phyloP scores from a whole-genome alignment of 2,888 invertebrate species.

The Bhutanitis thaidina region DNA sequence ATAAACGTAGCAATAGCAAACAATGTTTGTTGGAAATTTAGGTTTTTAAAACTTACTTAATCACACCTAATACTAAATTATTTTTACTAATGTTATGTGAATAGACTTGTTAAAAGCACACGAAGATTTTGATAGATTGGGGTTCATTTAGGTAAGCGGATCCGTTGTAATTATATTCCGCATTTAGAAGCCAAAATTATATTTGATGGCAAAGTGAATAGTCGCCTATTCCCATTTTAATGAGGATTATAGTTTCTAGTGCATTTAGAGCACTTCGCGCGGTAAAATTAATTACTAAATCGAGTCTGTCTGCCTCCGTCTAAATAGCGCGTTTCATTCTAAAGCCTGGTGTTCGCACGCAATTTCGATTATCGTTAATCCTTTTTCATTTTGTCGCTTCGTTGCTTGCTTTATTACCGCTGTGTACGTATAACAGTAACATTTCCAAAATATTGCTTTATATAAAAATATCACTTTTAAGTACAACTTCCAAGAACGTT shows the following conservation, averaged over 20 bases:
- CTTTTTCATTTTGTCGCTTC: conserved; percentile 27
- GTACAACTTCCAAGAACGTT: too few relatives aligned
- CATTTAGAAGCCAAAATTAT: conserved; percentile 74
- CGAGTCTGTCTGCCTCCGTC: conserved; percentile 56
- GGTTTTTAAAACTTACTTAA: too few relatives aligned
- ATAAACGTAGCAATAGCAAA: too few relatives aligned
- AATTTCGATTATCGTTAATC: conserved; percentile 41
- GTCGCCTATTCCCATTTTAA: conserved; percentile 74
- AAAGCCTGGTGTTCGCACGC: conserved; percentile 46
- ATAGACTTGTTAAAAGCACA: not conserved
- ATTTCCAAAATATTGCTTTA: not conserved
- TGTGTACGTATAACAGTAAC: not conserved
- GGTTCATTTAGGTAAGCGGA: conserved; percentile 4
- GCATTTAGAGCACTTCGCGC: conserved; percentile 74
- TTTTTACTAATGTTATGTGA: not conserved
- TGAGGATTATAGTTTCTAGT: conserved; percentile 77
- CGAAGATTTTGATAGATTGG: not conserved
- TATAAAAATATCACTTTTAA: too few relatives aligned
- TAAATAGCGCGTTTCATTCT: conserved; percentile 53
- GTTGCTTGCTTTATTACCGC: conserved; percentile 4
- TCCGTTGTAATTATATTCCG: conserved; percentile 51
- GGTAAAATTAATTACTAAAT: conserved; percentile 78
- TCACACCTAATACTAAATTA: too few relatives aligned
- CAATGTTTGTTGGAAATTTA: too few relatives aligned
- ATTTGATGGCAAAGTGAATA: conserved; percentile 70